These are phyloP conservation scores for Pseudococcus longispinus DNA, from an alignment of 2,888 invertebrate species.

Conservation along the genomic window DNA sequence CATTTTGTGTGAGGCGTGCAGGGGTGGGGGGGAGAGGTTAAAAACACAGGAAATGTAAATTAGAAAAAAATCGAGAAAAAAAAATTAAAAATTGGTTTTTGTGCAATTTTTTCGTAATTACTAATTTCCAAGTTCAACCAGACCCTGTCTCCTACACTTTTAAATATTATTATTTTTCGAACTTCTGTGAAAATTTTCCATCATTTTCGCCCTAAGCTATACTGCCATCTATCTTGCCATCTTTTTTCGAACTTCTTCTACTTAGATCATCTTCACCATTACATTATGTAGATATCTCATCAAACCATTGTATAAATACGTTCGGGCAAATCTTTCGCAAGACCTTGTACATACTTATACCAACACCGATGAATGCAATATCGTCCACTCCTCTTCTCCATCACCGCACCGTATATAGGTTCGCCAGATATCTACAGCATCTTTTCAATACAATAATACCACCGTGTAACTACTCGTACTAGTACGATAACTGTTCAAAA, in stretches of 20 bases:
- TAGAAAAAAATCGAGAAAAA: too few relatives aligned
- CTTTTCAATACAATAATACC: not conserved
- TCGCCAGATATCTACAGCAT: not conserved
- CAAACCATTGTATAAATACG: not conserved
- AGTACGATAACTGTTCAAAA: not conserved
- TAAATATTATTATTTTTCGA: too few relatives aligned
- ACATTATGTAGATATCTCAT: not conserved
- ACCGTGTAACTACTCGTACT: not conserved
- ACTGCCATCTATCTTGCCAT: too few relatives aligned
- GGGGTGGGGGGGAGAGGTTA: too few relatives aligned
- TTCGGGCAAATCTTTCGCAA: not conserved
- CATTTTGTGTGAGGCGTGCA: too few relatives aligned
- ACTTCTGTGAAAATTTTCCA: too few relatives aligned
- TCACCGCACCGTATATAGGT: not conserved
- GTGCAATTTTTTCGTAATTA: too few relatives aligned
- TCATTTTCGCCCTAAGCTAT: too few relatives aligned
- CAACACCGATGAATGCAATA: not conserved
- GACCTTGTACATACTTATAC: not conserved
- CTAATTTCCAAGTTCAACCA: too few relatives aligned
- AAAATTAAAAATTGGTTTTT: too few relatives aligned
- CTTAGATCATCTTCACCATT: not conserved
- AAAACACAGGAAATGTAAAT: too few relatives aligned
- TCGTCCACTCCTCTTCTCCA: not conserved
- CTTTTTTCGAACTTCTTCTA: not conserved
- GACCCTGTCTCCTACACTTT: too few relatives aligned